Evolutionary conservation across 2,888 invertebrate species (phyloP), one percentile per base, ranked within the genome.

Genomic region (Julus scanicus): DNA sequence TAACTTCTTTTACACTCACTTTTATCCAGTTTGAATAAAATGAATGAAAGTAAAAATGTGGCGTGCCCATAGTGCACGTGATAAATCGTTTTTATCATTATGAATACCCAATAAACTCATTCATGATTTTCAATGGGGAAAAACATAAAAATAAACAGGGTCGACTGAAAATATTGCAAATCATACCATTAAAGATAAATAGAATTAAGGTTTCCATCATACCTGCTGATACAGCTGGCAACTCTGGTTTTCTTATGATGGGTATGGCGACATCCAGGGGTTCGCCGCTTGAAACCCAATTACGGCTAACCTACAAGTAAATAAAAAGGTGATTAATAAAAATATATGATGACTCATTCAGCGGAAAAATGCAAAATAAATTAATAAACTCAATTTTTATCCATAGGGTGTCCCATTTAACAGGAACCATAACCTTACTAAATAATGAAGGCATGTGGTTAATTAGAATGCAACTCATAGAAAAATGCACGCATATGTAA

Each of bases 151-250:
- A 71, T 9, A 71, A n/a, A 44, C 44, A 44, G 44, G 71, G 71
- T 71, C 29, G 29, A 29, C 29, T 29, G 29, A 71, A 63, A 20
- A 71, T 71, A 29, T n/a, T 29, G 71, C 29, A 71, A 85, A 85
- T 85, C 85, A 85, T 49, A 20, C 85, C 48, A 48, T 84, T 84
- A 84, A 44, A 39, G n/a, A 85, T 85, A 85, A 20, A 85, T 40
- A 20, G 20, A 85, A 49, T 44, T 84, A 17, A 29, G 13, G 48
- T 48, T 48, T 48, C 20, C 44, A n/a, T 53, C 86, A 8, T 86
- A 86, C 86, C 86, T 53, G 86, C 86, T 86, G 86, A 86, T 53
- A 86, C 86, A 53, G 49, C 57, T 20, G 86, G 53, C 39, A 86
- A 39, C 29, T 86, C 86, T 53, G 39, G 53, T 8, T 49, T 86